phyloP scores from a whole-genome alignment of 1,140 invertebrate species.

The Pseudomyrmex gracilis region DNA sequence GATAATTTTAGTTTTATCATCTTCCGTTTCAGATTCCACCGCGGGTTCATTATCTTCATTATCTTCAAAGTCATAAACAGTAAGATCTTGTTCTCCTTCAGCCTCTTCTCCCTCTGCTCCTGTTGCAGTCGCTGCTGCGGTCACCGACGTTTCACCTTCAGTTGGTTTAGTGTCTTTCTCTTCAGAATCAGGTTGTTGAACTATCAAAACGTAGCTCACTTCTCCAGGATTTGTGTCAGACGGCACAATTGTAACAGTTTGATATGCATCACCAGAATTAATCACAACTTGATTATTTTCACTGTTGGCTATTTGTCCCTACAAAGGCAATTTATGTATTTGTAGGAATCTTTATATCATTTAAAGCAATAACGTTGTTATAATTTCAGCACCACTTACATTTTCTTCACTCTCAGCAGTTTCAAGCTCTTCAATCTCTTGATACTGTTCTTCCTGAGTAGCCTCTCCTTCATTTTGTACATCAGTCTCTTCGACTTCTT shows the following conservation, averaged over 20 bases:
- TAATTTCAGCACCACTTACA: constrained; percentile 68
- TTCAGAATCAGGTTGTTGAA: constrained; percentile 90
- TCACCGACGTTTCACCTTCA: constrained; percentile 85
- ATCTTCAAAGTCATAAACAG: constrained; percentile 90
- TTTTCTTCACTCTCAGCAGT: constrained; percentile 82
- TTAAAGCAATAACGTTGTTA: neutral
- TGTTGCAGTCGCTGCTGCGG: constrained; percentile 84
- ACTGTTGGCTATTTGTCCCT: constrained; percentile 76
- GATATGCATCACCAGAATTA: constrained; percentile 89
- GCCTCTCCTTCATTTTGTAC: constrained; percentile 80
- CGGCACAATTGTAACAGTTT: constrained; percentile 95
- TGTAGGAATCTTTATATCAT: too few relatives aligned
- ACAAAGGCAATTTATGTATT: neutral
- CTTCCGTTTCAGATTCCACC: constrained; percentile 89
- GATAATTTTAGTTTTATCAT: constrained; percentile 90
- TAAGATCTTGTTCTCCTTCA: constrained; percentile 87
- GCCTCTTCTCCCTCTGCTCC: constrained; percentile 87
- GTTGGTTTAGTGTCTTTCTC: constrained; percentile 85
- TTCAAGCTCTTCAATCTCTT: constrained; percentile 86
- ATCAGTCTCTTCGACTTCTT: constrained; percentile 85
- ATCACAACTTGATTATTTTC: constrained; percentile 85
- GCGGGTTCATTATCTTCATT: constrained; percentile 86
- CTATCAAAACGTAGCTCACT: constrained; percentile 95
- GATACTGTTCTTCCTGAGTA: constrained; percentile 82
- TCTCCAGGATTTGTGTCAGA: constrained; percentile 92